A percentile compares a stretch with the other conserved stretches of the same genome.
phyloP scores from a whole-genome alignment of 2,888 invertebrate genomes.

The Perithous albicinctus region DNA sequence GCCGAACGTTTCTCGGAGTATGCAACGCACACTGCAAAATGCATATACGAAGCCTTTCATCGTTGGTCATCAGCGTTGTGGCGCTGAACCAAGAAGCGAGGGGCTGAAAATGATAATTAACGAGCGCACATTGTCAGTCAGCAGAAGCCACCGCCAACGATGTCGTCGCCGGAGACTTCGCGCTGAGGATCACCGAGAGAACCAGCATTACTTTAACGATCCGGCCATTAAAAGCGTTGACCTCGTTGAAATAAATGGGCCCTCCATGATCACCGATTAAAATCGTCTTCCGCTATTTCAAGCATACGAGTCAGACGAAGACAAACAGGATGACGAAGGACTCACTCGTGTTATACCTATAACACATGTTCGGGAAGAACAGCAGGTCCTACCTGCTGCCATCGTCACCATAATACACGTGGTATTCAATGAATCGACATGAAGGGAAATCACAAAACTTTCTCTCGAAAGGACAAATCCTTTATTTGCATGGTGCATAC shows the following conservation, averaged over 20 bases:
- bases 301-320: background rate
- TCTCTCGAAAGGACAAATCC: slow-evolving; percentile 63
- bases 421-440: slow-evolving; percentile 43
- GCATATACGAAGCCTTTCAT: slow-evolving; percentile 22
- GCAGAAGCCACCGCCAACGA: slow-evolving; percentile 35
- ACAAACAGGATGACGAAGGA: slow-evolving; percentile 26
- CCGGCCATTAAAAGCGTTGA: slow-evolving; percentile 66
- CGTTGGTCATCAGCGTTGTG: slow-evolving; percentile 9
- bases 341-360: background rate
- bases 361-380: background rate
- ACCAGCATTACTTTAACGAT: slow-evolving; percentile 68
- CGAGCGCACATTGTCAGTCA: slow-evolving; percentile 62
- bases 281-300: slow-evolving; percentile 50
- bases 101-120: slow-evolving; percentile 73
- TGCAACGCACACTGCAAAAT: background rate
- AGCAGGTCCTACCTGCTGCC: slow-evolving; percentile 57
- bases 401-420: slow-evolving; percentile 4
- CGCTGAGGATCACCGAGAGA: slow-evolving; percentile 15
- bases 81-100: slow-evolving; percentile 1
- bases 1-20: slow-evolving; percentile 61
- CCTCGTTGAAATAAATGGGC: slow-evolving; percentile 63
- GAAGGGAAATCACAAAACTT: slow-evolving; percentile 54
- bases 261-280: slow-evolving; percentile 59
- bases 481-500: slow-evolving; percentile 70
- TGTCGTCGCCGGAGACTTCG: slow-evolving; percentile 39